Conservation (phyloP, 1,140 invertebrate genomes). For the Sesamia nonagrioides region DNA sequence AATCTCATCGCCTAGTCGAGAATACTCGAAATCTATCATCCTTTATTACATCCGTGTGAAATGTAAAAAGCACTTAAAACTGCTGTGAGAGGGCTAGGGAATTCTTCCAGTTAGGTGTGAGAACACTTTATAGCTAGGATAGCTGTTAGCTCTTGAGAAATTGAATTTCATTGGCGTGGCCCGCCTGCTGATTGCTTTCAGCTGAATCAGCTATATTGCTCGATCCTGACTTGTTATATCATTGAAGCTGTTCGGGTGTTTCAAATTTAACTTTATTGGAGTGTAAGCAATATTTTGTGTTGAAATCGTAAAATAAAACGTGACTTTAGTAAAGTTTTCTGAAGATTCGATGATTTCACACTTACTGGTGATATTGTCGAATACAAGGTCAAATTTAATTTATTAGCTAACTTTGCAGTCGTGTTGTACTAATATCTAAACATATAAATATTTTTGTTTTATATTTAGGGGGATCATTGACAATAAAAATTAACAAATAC, state of each 20-base stretch:
- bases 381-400: no score
- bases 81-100: conserved; percentile 22
- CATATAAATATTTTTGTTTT: no score
- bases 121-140: conserved; percentile 41
- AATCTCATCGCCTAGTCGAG: conserved; percentile 6
- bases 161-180: conserved; percentile 63
- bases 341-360: not conserved
- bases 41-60: conserved; percentile 18
- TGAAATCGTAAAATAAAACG: not conserved
- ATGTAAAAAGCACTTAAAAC: conserved; percentile 40
- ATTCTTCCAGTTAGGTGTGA: conserved; percentile 38
- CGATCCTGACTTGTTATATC: conserved; percentile 55
- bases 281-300: not conserved
- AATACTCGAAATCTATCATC: conserved; percentile 32
- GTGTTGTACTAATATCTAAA: no score
- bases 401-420: no score
- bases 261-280: not conserved
- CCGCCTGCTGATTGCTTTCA: conserved; percentile 64
- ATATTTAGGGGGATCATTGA: no score
- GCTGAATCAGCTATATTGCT: conserved; percentile 59
- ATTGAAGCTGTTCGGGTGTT: conserved; percentile 5
- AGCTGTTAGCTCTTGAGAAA: conserved; percentile 58
- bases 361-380: no score
- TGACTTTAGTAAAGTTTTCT: not conserved
- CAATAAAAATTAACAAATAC: no score